These are phyloP conservation scores for Synanthedon tipuliformis DNA, from an alignment of 2,888 invertebrate species.

Conservation along the genomic window DNA sequence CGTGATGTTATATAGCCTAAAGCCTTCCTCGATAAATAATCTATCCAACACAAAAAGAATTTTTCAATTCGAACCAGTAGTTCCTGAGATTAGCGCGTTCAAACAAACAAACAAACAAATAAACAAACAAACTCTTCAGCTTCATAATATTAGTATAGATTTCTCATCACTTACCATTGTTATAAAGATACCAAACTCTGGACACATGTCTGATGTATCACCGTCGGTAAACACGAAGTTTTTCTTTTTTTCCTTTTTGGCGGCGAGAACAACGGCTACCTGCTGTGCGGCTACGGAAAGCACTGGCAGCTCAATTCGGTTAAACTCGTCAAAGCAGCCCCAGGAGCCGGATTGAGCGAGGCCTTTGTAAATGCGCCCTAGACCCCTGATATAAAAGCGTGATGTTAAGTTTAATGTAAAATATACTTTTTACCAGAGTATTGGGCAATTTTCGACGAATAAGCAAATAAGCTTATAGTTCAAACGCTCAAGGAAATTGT, in stretches of 20 bases:
- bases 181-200: slow-evolving; percentile 96
- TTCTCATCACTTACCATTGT: slow-evolving; percentile 80
- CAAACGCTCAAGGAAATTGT: too few relatives aligned
- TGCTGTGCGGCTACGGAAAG: slow-evolving; percentile 92
- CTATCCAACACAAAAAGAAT: too few relatives aligned
- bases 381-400: slow-evolving; percentile 70
- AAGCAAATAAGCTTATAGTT: too few relatives aligned
- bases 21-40: too few relatives aligned
- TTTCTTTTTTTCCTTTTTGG: slow-evolving; percentile 94
- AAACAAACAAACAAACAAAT: too few relatives aligned
- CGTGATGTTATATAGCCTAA: too few relatives aligned
- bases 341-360: slow-evolving; percentile 95
- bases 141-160: too few relatives aligned
- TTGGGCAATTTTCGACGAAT: too few relatives aligned
- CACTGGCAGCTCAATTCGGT: slow-evolving; percentile 93
- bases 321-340: slow-evolving; percentile 99
- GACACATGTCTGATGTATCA: slow-evolving; percentile 90
- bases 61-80: too few relatives aligned
- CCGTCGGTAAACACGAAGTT: slow-evolving; percentile 95
- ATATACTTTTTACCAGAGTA: too few relatives aligned
- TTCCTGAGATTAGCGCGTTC: too few relatives aligned
- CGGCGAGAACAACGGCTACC: slow-evolving; percentile 91
- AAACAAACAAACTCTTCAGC: too few relatives aligned
- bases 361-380: slow-evolving; percentile 96
- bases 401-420: not conserved